Percentiles rank a stretch among this genome's conserved stretches.
Conservation (phyloP, 2,113 vertebrate genomes). For the Chaetura pelagica region DNA sequence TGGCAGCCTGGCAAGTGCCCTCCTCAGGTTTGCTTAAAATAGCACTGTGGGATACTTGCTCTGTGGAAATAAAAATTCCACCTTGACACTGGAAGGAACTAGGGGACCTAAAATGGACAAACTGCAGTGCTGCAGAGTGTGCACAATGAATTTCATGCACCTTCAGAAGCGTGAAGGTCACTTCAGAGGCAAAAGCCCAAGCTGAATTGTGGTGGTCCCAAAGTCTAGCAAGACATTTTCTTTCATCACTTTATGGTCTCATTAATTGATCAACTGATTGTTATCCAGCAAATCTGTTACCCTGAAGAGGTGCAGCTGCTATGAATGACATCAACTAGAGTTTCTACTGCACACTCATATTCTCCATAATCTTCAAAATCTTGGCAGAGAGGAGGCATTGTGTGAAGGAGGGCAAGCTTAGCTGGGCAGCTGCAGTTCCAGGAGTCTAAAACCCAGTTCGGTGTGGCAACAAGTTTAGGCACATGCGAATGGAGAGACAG, state of each 20-base stretch:
- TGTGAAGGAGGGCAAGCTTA: not conserved
- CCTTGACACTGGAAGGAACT: not conserved
- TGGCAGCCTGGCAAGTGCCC: not conserved
- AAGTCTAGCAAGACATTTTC: not conserved
- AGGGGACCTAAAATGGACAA: not conserved
- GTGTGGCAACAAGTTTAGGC: not conserved
- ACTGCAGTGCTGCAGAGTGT: not conserved
- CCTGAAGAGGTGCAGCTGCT: not conserved
- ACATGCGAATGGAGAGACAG: fast-evolving
- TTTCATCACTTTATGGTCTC: not conserved
- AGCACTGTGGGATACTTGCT: not conserved
- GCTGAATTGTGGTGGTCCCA: not conserved
- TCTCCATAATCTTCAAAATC: not conserved
- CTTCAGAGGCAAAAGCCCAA: not conserved
- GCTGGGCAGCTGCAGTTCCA: not conserved
- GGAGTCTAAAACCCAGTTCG: not conserved
- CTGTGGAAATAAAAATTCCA: not conserved
- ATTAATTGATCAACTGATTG: not conserved
- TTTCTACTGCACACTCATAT: not conserved
- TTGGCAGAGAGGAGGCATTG: not conserved
- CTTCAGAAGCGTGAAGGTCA: not conserved
- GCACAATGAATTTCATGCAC: not conserved
- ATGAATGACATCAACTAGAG: not conserved
- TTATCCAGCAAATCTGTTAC: not conserved
- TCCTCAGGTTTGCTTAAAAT: not conserved